Conservation (phyloP, 2,113 vertebrate genomes). For the Tyto alba region DNA sequence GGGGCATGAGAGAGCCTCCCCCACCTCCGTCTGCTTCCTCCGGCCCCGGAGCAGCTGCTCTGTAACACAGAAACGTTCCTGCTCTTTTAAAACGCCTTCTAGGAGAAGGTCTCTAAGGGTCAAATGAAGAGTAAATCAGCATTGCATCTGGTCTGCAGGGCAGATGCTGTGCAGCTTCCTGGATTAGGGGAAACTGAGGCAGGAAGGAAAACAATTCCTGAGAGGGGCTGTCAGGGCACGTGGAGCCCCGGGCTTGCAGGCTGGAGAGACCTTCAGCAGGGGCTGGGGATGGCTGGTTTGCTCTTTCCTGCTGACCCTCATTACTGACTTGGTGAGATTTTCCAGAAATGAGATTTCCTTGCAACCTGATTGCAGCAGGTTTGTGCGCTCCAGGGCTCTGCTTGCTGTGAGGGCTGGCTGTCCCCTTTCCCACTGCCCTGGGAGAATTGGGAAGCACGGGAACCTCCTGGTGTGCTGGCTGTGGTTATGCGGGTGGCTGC, state of each 20-base stretch:
- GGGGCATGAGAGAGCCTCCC: fast-evolving
- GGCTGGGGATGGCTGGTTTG: not conserved
- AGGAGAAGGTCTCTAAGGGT: not conserved
- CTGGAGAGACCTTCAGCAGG: not conserved
- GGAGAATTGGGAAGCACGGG: not conserved
- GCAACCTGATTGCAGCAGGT: not conserved
- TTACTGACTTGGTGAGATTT: not conserved
- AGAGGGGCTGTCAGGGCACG: fast-evolving
- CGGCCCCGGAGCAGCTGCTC: not conserved
- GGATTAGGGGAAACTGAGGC: not conserved
- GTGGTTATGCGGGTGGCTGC: fast-evolving
- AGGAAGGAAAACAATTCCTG: not conserved
- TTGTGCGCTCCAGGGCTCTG: not conserved
- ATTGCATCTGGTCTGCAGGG: fast-evolving
- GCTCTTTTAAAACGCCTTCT: not conserved
- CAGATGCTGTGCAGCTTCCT: not conserved
- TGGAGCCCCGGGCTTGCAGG: not conserved
- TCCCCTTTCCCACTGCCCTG: not conserved
- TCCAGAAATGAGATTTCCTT: not conserved
- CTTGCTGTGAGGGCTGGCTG: not conserved
- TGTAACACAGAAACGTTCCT: not conserved
- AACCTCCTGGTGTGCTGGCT: fast-evolving
- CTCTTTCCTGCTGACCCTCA: not conserved
- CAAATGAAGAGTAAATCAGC: not conserved
- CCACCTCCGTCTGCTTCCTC: not conserved